Evolutionary conservation across 2,113 vertebrate genomes (phyloP).

Genomic region (Paramisgurnus dabryanus): DNA sequence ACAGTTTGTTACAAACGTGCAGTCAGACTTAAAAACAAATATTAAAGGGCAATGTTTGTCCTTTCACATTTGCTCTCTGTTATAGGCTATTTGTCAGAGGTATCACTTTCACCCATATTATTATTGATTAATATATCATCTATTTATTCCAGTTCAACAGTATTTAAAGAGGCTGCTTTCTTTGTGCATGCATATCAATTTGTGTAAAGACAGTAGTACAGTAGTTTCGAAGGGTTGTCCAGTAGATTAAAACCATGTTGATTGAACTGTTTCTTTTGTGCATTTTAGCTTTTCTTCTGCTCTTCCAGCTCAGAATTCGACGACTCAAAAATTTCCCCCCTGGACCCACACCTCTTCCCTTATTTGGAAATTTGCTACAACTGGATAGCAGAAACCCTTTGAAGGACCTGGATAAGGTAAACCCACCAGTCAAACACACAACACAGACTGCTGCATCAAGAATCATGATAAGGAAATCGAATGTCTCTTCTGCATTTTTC

Average conservation of each 20-base stretch:
- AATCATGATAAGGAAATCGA: not conserved
- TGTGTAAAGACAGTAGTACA: too few species aligned
- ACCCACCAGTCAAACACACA: not conserved
- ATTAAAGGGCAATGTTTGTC: too few species aligned
- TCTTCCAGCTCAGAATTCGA: conserved; percentile 1
- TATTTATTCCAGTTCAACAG: not conserved
- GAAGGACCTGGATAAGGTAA: conserved; percentile 30
- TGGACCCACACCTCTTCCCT: conserved; percentile 5
- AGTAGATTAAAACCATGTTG: conserved; percentile 23
- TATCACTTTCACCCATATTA: not conserved
- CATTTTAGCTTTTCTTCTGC: conserved; percentile 17
- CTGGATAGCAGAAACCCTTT: conserved; percentile 6
- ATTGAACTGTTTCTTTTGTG: conserved; percentile 12
- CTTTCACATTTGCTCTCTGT: too few species aligned
- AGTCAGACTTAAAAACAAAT: too few species aligned
- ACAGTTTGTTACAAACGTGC: too few species aligned
- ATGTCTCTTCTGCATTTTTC: too few species aligned
- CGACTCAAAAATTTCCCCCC: conserved; percentile 29
- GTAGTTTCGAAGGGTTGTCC: not conserved
- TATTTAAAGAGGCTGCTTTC: not conserved
- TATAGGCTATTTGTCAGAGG: too few species aligned
- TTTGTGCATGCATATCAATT: conserved; percentile 29
- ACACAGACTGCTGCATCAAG: not conserved
- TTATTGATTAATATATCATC: too few species aligned
- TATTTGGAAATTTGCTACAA: conserved; percentile 46